Percentiles rank a stretch among this genome's conserved stretches.
Conservation (phyloP, 2,888 invertebrate genomes). For the Heliothis peltigera region DNA sequence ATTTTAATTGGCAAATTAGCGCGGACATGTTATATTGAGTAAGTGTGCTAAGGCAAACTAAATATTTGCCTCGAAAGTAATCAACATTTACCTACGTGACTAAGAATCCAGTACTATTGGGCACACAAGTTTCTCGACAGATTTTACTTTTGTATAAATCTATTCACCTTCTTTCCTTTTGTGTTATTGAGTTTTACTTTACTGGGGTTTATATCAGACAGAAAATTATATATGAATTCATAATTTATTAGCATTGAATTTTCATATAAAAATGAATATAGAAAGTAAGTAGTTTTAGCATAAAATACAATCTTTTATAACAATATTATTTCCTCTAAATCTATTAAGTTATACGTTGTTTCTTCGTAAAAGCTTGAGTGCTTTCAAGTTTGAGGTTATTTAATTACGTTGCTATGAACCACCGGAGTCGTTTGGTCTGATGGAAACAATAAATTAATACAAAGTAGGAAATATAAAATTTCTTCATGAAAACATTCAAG, state of each 20-base stretch:
- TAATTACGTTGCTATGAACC: not conserved
- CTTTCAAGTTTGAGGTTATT: conserved; percentile 12
- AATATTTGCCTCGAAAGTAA: conserved; percentile 46
- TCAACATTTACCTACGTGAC: conserved; percentile 49
- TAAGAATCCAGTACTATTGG: conserved; percentile 36
- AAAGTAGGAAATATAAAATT: not conserved
- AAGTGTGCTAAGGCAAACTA: conserved; percentile 29
- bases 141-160: conserved; percentile 35
- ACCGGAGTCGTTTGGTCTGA: not conserved
- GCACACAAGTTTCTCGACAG: conserved; percentile 43
- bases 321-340: conserved; percentile 1
- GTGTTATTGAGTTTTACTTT: conserved; percentile 5
- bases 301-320: not conserved
- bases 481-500: too few species aligned
- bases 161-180: conserved; percentile 21
- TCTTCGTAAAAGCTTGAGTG: conserved; percentile 8
- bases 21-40: conserved; percentile 24
- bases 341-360: not conserved
- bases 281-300: conserved; percentile 2
- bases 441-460: not conserved
- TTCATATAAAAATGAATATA: not conserved
- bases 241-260: not conserved
- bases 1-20: conserved; percentile 59
- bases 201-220: not conserved
- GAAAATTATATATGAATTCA: not conserved